Percentiles rank a stretch among this genome's conserved stretches.
These are phyloP conservation scores for Haliaeetus leucogaster DNA, from an alignment of 2,113 vertebrate species.

Conservation along the genomic window DNA sequence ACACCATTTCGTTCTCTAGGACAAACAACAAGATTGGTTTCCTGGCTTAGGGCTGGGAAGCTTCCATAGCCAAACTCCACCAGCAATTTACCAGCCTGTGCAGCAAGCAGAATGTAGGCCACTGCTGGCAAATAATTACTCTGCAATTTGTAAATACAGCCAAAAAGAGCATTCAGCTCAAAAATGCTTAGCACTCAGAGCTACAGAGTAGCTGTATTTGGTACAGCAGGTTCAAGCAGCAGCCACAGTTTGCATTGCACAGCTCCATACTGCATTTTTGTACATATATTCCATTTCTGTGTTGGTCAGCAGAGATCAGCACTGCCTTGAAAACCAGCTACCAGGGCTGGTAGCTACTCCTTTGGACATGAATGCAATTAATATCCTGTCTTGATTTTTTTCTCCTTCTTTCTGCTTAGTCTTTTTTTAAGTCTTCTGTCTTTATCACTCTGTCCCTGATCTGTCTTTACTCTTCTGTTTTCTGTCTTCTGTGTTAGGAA, in stretches of 20 bases:
- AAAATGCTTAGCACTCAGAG: neutral
- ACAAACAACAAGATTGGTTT: neutral
- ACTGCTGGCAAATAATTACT: neutral
- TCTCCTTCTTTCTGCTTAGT: neutral
- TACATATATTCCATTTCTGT: neutral
- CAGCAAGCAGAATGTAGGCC: neutral
- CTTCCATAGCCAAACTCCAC: neutral
- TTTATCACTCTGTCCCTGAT: neutral
- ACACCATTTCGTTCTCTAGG: fast-evolving
- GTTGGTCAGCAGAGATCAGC: neutral
- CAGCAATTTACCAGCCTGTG: neutral
- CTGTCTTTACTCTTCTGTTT: neutral
- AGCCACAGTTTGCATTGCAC: neutral
- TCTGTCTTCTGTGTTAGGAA: neutral
- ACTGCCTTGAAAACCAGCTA: no score
- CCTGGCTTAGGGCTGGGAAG: neutral
- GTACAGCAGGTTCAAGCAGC: neutral
- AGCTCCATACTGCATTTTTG: neutral
- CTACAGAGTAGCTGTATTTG: neutral
- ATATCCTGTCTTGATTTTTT: neutral
- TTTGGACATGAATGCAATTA: neutral
- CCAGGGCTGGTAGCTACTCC: neutral
- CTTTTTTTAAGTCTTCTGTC: neutral
- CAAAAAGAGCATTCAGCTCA: neutral
- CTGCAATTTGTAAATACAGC: neutral